Evolutionary conservation across 2,888 invertebrate genomes (phyloP), one percentile per base, ranked within the genome.

Genomic region (Drymonia ruficornis): DNA sequence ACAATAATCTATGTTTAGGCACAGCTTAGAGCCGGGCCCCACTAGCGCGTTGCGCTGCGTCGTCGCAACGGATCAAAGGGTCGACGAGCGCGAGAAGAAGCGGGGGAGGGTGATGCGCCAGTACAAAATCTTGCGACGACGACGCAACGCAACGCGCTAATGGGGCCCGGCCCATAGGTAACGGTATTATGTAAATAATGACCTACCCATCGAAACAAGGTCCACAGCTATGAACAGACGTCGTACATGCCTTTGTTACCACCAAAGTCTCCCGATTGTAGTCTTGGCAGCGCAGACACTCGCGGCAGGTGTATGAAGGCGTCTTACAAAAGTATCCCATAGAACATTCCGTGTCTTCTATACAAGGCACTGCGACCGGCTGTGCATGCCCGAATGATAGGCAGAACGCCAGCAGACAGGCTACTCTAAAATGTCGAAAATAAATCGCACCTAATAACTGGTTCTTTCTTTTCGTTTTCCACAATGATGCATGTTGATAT

Each of bases 231-330:
- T 44, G 16, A 6, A 56, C 38, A 16, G 56, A 55, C 23, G 52
- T 56, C 6, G 63, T 55, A 43, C 67, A 67, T 12, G 15, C 36
- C 13, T 50, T 51, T 15, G 16, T 6, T 28, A 8, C 15, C 15
- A 2, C 11, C 12, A 9, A 16, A 16, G 8, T 11, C 40, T 80
- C 74, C 8, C 88, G 76, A 40, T 82, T 80, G 23, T 83, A 70
- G 43, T 80, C 73, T 36, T 79, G 67, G 61, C 89, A 90, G 18
- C 67, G 59, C 23, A 87, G 70, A 56, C 89, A 90, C 43, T 76
- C 62, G 19, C 63, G 72, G 61, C 89, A 89, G 13, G 61, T 54
- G 48, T 61, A 57, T 1, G 52, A 44, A 11, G 68, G 67, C 7
- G 34, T 54, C 9, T 80, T 80, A 63, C 88, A 88, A 65, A 78